These are phyloP conservation scores for Cairina moschata DNA, from an alignment of 2,113 vertebrate genomes.

Conservation along the genomic window DNA sequence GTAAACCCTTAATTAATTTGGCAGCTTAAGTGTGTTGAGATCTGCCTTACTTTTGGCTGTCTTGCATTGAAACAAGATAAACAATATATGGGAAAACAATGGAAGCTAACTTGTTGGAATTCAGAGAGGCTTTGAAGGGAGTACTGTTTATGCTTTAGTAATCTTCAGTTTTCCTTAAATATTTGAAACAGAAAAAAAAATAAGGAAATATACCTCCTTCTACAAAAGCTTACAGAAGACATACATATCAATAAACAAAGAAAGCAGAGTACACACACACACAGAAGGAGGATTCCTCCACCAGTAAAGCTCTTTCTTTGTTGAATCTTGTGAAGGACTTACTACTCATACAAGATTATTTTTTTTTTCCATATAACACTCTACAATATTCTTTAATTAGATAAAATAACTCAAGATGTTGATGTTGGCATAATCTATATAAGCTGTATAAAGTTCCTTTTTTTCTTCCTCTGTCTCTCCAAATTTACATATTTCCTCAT, in stretches of 20 bases:
- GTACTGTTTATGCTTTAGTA: neutral
- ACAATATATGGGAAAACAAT: neutral
- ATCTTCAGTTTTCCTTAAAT: neutral
- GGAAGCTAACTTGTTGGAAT: neutral
- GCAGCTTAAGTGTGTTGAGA: neutral
- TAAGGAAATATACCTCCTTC: neutral
- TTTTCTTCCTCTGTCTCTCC: conserved; percentile 23
- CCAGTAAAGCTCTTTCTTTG: neutral
- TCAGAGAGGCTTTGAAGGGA: neutral
- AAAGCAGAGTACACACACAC: neutral
- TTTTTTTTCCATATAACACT: conserved; percentile 61
- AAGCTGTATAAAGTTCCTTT: conserved; percentile 38
- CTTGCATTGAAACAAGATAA: neutral
- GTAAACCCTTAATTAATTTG: neutral
- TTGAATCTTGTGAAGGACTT: conserved; percentile 18
- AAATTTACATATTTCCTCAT: conserved; percentile 65
- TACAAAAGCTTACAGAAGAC: neutral
- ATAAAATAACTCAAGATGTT: conserved; percentile 61
- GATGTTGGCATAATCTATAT: conserved; percentile 50
- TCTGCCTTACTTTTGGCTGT: neutral
- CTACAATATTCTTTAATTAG: conserved; percentile 63
- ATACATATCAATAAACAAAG: neutral
- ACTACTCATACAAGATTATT: neutral
- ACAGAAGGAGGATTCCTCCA: neutral
- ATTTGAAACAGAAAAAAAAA: conserved; percentile 12